phyloP scores from a whole-genome alignment of 2,888 invertebrate genomes.

The Adelognathus sp. region DNA sequence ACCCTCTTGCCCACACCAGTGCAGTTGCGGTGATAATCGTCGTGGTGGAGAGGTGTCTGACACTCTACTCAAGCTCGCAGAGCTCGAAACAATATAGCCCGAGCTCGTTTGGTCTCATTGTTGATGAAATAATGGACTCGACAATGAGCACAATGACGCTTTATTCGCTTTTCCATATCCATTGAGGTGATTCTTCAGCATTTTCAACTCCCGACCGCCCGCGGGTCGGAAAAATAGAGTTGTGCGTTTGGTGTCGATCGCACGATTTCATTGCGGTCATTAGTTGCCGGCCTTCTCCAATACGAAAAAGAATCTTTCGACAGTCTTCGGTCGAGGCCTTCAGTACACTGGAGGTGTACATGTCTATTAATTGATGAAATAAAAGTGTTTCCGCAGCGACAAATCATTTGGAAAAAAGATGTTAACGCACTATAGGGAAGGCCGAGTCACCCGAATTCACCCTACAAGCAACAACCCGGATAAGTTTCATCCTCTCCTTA shows the following conservation, averaged over 20 bases:
- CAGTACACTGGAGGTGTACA: no score
- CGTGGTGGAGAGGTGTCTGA: not conserved
- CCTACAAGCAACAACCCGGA: not conserved
- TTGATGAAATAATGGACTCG: constrained; percentile 17
- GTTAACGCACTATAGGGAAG: not conserved
- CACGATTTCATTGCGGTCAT: no score
- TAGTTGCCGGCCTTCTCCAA: no score
- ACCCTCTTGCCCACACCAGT: not conserved
- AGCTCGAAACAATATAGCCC: constrained; percentile 1
- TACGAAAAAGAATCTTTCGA: no score
- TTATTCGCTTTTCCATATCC: constrained; percentile 24
- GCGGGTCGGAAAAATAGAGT: no score
- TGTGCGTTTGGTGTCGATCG: no score
- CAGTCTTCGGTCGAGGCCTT: no score
- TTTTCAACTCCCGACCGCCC: no score
- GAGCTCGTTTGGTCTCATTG: constrained; percentile 5
- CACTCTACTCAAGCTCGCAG: not conserved
- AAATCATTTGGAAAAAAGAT: no score
- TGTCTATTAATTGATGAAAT: no score
- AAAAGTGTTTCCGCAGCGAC: no score
- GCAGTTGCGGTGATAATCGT: not conserved
- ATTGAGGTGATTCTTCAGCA: not conserved
- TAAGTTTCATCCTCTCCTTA: not conserved
- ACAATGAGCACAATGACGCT: constrained; percentile 28
- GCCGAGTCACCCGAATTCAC: constrained; percentile 1